phyloP scores from a whole-genome alignment of 2,888 invertebrate species.

The Zeuzera pyrina region DNA sequence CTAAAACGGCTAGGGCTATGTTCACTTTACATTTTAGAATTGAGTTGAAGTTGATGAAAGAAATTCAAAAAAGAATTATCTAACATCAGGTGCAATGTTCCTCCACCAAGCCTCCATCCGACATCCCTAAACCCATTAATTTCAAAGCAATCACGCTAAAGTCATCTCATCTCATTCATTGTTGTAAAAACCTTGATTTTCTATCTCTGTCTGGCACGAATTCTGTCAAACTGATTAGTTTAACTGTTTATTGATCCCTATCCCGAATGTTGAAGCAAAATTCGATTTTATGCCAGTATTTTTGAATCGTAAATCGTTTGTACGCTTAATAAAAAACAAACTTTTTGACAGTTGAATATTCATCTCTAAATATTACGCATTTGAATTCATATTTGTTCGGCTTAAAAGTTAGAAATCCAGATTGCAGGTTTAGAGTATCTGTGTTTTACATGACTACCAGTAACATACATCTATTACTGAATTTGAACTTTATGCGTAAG shows the following conservation, averaged over 20 bases:
- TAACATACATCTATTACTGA: constrained; percentile 17
- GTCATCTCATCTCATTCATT: constrained; percentile 30
- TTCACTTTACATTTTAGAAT: neutral
- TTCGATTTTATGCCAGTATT: no score
- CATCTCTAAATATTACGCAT: constrained; percentile 50
- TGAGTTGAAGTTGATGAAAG: constrained; percentile 44
- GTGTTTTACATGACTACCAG: constrained; percentile 17
- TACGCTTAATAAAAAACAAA: constrained; percentile 18
- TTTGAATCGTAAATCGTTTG: constrained; percentile 25
- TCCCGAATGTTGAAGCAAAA: constrained; percentile 30
- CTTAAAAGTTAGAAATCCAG: constrained; percentile 56
- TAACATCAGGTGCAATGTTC: constrained; percentile 38
- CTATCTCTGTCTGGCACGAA: constrained; percentile 41
- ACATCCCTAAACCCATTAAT: constrained; percentile 41
- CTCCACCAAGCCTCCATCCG: constrained; percentile 29
- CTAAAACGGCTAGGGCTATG: no score
- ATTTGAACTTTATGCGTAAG: constrained; percentile 24
- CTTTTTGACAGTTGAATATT: constrained; percentile 35
- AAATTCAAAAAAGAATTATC: no score
- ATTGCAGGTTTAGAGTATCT: constrained; percentile 20
- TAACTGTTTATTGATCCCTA: constrained; percentile 68
- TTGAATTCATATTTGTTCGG: constrained; percentile 57
- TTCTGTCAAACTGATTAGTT: constrained; percentile 57
- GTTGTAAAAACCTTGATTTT: constrained; percentile 22
- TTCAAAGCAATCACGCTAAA: constrained; percentile 32